Evolutionary conservation across 2,888 invertebrate species (phyloP), one percentile per base, ranked within the genome.

Genomic region (Hermaeophaga mercurialis): DNA sequence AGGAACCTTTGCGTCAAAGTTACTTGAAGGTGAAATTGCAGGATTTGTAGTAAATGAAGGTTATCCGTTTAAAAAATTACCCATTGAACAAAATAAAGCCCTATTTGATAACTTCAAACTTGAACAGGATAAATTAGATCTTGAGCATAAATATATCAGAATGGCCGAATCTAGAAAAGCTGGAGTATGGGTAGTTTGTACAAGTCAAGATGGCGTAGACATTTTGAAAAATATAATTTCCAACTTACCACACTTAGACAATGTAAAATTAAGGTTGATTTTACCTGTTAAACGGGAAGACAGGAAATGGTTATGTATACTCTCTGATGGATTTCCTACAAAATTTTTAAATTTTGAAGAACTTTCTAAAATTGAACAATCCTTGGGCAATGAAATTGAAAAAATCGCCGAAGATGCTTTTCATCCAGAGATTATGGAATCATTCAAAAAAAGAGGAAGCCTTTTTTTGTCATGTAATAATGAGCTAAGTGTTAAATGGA

Each of bases 231-330:
- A 54, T 9, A 49, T 54, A 1, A 38, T 38, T 2, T 14, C 41
- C n/a, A 19, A 15, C n/a, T 14, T 58, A 45, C 33, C 49, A 6
- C 49, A 48, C 6, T 44, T 48, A 47, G 49, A 53, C 14, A 54
- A 41, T 1, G 14, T 17, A 4, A 36, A 58, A 22, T 39, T 58
- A 4, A 38, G 33, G 41, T 19, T 49, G 5, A 34, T 48, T 1
- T 22, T 54, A 38, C 58, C 58, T 1, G 45, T 26, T 14, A 48
- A 45, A 15, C 17, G 17, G 15, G 43, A 43, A 22, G 11, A 15
- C 3, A 34, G 31, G 24, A 33, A 44, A 12, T 52, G 43, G 52
- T 7, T 43, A 17, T 33, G 15, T 7, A 11, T 52, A 36, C 9
- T 38, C 18, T 17, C 48, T 22, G 26, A 54, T 15, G 39, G 36